A percentile compares a stretch with the other conserved stretches of the same genome.
Evolutionary conservation across 2,888 invertebrate genomes (phyloP).

Genomic region (Eugnorisma glareosa): DNA sequence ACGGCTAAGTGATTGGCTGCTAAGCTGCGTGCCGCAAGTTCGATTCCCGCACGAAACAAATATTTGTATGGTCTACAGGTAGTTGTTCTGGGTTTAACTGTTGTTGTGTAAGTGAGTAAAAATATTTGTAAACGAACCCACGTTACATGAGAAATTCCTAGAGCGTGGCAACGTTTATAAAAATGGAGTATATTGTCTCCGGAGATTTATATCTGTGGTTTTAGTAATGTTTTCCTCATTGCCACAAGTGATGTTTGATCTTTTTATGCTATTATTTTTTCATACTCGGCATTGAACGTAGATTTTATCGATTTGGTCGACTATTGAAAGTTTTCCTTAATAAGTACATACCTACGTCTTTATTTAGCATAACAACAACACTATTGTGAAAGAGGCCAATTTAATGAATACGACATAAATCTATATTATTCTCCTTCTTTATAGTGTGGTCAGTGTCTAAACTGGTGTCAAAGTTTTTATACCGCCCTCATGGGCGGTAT

Average conservation of each 20-base stretch:
- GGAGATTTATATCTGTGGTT: constrained; percentile 24
- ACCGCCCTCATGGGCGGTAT: too few relatives aligned
- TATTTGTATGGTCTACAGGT: background rate
- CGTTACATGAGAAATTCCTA: background rate
- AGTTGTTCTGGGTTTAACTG: background rate
- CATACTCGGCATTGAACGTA: constrained; percentile 9
- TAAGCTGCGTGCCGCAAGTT: background rate
- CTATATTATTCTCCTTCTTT: too few relatives aligned
- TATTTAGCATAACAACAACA: background rate
- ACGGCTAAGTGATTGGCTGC: background rate
- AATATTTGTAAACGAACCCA: background rate
- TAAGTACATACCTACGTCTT: background rate
- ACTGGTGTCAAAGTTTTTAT: too few relatives aligned
- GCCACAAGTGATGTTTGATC: constrained; percentile 23
- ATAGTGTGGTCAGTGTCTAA: too few relatives aligned
- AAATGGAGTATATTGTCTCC: background rate
- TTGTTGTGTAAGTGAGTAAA: background rate
- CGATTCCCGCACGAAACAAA: background rate
- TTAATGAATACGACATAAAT: background rate
- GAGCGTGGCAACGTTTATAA: background rate
- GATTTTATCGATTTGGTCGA: constrained; percentile 24
- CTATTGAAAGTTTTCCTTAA: constrained; percentile 18
- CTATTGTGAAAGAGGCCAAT: background rate
- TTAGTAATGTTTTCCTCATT: constrained; percentile 44
- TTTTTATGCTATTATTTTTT: constrained; percentile 25